Base-by-base conservation (phyloP, 2,113 vertebrate genomes). In the Hemicordylus capensis region DNA sequence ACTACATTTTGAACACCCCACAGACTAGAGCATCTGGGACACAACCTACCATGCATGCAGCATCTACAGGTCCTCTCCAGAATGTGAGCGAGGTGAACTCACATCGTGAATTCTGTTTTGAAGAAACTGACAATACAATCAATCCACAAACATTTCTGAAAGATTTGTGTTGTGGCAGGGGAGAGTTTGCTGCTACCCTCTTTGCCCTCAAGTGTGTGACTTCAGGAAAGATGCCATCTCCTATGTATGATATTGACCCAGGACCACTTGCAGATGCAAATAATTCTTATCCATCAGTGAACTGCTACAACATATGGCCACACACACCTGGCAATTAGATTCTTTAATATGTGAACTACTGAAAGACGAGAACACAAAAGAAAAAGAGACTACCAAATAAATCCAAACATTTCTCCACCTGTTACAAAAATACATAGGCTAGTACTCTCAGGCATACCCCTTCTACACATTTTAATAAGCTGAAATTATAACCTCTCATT, bases 361-460 rank as follows among this genome's bases (percentile, higher is more conserved):
- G n/a, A 56, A 61, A 51, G 20, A 19, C 3, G 67, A 76, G 82
- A 56, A 22, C 0, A 72, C 5, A 79, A 54, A 59, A 76, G 1
- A n/a, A n/a, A n/a, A 2, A 3, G 0, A 1, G 0, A 2, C 14
- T 4, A 85, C 42, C 22, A 22, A 6, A 37, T 78, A 69, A 75
- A 66, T 54, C 44, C 11, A 26, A 59, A 63, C 46, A 69, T 89
- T 92, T 90, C 89, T 88, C 88, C 91, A 89, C 86, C 86, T 89
- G 82, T 91, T 92, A 93, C 37, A 75, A 93, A 94, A 89, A 77
- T 69, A 46, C 37, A 14, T 3, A 11, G 34, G n/a, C 66, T 70
- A 64, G 80, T 20, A 28, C 1, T 3, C 37, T 76, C 66, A 15
- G 4, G 22, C 37, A 69, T 1, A 39, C 3, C 15, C 44, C 83